Evolutionary conservation across 2,888 invertebrate genomes (phyloP), one percentile per base, ranked within the genome.

Genomic region (Carabus problematicus): DNA sequence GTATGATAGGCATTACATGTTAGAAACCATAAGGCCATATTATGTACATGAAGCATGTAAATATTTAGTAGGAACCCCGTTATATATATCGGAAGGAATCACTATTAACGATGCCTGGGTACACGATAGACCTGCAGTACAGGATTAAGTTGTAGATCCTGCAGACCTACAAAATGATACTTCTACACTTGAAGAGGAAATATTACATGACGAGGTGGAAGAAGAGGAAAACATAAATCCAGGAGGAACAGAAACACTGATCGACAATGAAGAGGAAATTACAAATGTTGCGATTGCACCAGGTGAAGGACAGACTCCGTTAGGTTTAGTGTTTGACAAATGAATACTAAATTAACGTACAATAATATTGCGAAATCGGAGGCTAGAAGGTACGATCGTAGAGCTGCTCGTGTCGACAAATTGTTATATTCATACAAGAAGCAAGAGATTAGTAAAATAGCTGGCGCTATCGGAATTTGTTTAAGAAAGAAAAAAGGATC

Each of bases 401-500:
- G 74, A 9, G 75, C 73, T 42, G 62, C 73, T 39, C 67, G 74
- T 18, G 70, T 71, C 64, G 74, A 74, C 42, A 72, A 74, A 54
- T 52, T 72, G 19, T 73, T 72, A 63, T 71, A 71, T 70, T 19
- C 56, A 12, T 43, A 69, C 49, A 72, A 71, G 42, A 68, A 72
- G 71, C 71, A 72, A 69, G 71, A 72, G 59, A 59, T 60, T 45
- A 64, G 43, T 70, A 72, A 39, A 67, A 64, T 59, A 9, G 41
- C 16, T 14, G 14, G 59, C 12, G 59, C 59, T 3, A 74, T 73
- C 70, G 12, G 72, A 39, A 72, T 72, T 11, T 73, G 72, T 64
- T 67, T 74, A 39, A 73, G 73, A 56, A 75, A 75, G 41, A 74
- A 73, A 72, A 72, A 59, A 54, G 55, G 60, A 8, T 16, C n/a